Evolutionary conservation across 1,140 invertebrate species (phyloP).

Genomic region (Heliconius nattereri): DNA sequence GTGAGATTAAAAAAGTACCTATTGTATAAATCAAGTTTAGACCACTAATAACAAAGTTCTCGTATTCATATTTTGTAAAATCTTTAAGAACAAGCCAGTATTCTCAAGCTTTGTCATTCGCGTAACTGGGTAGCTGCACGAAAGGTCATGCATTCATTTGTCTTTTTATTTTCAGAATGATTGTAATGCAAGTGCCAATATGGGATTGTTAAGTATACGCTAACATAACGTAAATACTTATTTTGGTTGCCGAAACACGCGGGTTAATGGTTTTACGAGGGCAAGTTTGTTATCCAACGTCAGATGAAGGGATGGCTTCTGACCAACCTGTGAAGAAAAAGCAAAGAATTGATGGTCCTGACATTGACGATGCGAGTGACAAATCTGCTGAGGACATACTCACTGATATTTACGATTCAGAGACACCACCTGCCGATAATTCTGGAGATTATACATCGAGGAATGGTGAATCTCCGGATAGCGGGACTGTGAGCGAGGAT

Average conservation of each 20-base stretch:
- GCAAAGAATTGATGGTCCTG: conserved; percentile 83
- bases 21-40: not conserved
- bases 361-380: conserved; percentile 82
- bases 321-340: conserved; percentile 90
- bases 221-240: conserved; percentile 29
- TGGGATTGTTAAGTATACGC: conserved; percentile 28
- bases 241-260: conserved; percentile 31
- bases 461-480: conserved; percentile 73
- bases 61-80: not conserved
- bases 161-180: conserved; percentile 72
- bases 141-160: conserved; percentile 79
- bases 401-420: conserved; percentile 70
- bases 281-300: conserved; percentile 64
- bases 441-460: conserved; percentile 64
- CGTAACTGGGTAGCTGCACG: conserved; percentile 79
- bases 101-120: conserved; percentile 73
- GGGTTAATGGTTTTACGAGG: conserved; percentile 57
- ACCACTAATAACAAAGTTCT: not conserved
- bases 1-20: not conserved
- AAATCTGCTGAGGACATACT: conserved; percentile 70
- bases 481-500: conserved; percentile 77
- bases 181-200: conserved; percentile 24
- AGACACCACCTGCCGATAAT: conserved; percentile 59
- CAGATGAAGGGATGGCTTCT: conserved; percentile 82
- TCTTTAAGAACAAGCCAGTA: conserved; percentile 16